phyloP scores from a whole-genome alignment of 2,797 vertebrate species.

The Sebastes minor region DNA sequence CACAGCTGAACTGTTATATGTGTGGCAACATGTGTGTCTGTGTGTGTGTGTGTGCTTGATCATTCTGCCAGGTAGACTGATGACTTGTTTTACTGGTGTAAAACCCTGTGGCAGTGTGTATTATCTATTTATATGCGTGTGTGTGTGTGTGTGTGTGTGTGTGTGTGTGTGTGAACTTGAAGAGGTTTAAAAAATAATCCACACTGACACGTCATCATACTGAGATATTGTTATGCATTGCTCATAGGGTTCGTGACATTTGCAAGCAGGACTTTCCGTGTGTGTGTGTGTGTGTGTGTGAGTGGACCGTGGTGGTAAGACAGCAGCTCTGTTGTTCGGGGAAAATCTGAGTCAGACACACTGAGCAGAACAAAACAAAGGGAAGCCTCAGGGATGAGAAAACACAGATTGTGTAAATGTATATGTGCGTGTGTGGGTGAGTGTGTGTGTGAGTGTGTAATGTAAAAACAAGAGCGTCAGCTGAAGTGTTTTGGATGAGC shows the following conservation, averaged over 20 bases:
- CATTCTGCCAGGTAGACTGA: slow-evolving; percentile 13
- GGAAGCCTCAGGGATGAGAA: not conserved
- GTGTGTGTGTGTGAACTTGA: not conserved
- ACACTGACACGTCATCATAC: not conserved
- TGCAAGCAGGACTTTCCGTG: not conserved
- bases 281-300: not conserved
- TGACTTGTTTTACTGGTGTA: slow-evolving; percentile 21
- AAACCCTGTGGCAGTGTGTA: not conserved
- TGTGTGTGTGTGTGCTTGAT: not conserved
- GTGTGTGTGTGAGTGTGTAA: not conserved
- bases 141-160: no score
- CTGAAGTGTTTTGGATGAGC: not conserved
- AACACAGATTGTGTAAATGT: not conserved
- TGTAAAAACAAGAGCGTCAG: not conserved
- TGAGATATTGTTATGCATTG: not conserved
- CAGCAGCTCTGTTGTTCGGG: slow-evolving; percentile 22
- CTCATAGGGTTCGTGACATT: not conserved
- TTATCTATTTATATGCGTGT: not conserved
- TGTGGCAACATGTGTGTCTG: not conserved
- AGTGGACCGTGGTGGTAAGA: not conserved
- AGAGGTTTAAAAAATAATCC: not conserved
- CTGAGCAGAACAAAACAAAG: slow-evolving; percentile 31
- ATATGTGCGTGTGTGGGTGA: not conserved
- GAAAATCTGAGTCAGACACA: slow-evolving; percentile 37
- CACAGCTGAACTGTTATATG: not conserved